Conservation (phyloP, 2,888 invertebrate species). For the Eupelmus urozonus region DNA sequence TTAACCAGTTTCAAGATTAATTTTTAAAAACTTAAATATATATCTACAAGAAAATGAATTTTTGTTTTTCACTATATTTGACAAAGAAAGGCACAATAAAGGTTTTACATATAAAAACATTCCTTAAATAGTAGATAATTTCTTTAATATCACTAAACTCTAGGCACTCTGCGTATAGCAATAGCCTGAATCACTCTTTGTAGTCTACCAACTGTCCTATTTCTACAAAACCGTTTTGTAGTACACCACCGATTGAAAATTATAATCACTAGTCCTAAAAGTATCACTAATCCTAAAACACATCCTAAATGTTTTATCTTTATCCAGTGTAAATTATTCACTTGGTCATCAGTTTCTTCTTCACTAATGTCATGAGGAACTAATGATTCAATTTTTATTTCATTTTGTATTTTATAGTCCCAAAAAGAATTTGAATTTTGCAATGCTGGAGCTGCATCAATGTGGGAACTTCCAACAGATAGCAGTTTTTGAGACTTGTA, state of each 20-base stretch:
- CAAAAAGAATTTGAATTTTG: conserved; percentile 70
- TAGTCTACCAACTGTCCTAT: conserved; percentile 71
- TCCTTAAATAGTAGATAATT: conserved; percentile 46
- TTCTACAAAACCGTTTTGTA: conserved; percentile 72
- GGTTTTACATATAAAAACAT: too few species aligned
- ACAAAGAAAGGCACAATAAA: too few species aligned
- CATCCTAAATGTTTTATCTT: conserved; percentile 67
- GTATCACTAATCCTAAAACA: conserved; percentile 64
- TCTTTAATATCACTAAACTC: conserved; percentile 66
- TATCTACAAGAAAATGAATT: too few species aligned
- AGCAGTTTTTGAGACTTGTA: conserved; percentile 88
- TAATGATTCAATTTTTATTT: conserved; percentile 59
- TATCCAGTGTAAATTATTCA: conserved; percentile 58
- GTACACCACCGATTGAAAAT: conserved; percentile 69
- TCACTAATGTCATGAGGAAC: conserved; percentile 54
- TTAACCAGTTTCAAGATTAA: too few species aligned
- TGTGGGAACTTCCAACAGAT: conserved; percentile 82
- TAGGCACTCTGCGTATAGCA: conserved; percentile 73
- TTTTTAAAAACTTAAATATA: too few species aligned
- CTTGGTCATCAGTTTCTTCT: conserved; percentile 51
- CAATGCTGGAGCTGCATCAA: conserved; percentile 63
- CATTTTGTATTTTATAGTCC: conserved; percentile 69
- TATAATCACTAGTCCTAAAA: conserved; percentile 66
- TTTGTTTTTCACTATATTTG: too few species aligned
- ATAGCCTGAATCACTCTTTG: conserved; percentile 75